Conservation (phyloP, 2,113 vertebrate species). For the Megaleporinus macrocephalus region DNA sequence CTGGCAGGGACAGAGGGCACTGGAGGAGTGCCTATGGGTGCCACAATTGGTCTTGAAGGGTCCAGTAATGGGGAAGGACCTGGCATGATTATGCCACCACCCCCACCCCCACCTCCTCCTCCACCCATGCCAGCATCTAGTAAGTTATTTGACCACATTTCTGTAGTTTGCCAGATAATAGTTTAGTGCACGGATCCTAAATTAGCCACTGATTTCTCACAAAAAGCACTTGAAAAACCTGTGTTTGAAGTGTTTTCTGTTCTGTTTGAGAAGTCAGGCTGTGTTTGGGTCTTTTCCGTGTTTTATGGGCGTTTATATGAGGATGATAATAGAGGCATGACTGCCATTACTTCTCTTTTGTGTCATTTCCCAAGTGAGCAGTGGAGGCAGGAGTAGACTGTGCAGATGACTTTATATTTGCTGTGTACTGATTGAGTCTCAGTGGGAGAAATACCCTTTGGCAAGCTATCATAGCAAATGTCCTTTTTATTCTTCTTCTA, state of each 20-base stretch:
- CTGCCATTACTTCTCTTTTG: conserved; percentile 18
- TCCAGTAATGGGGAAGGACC: conserved; percentile 46
- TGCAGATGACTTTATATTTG: conserved; percentile 20
- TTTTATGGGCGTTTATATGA: conserved; percentile 3
- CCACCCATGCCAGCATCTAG: conserved; percentile 51
- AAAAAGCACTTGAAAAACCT: neutral
- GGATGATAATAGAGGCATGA: conserved; percentile 2
- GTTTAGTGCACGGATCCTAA: neutral
- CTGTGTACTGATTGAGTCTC: conserved; percentile 18
- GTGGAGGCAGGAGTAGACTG: neutral
- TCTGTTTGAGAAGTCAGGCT: neutral
- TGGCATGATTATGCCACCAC: conserved; percentile 56
- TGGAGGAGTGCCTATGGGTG: conserved; percentile 50
- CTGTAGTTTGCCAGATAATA: neutral
- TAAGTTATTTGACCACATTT: conserved; percentile 21
- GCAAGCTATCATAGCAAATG: conserved; percentile 7
- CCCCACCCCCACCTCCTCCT: conserved; percentile 77
- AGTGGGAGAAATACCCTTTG: conserved; percentile 20
- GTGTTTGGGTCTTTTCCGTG: neutral
- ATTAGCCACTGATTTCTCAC: neutral
- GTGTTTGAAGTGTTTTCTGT: neutral
- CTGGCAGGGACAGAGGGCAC: conserved; percentile 51
- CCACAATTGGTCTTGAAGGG: conserved; percentile 33
- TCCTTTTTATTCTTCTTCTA: neutral
- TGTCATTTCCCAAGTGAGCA: neutral